Evolutionary conservation across 2,797 vertebrate genomes (phyloP), one percentile per base, ranked within the genome.

Genomic region (Pangasius krempfi): DNA sequence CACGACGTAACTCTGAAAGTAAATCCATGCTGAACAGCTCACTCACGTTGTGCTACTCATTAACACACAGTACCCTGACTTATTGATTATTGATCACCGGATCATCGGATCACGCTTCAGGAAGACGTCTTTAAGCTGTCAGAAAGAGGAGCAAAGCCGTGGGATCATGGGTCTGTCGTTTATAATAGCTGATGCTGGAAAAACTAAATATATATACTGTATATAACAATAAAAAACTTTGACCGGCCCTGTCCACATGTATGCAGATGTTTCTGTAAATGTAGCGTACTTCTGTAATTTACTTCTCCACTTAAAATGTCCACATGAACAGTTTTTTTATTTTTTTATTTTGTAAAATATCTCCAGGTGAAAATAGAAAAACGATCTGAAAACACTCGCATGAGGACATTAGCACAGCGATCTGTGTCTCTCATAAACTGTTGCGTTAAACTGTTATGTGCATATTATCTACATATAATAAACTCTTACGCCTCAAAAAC

Each of bases 11-110:
- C 73, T 50, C 25, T 76, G 76, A 79, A 79, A 79, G 50, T 79
- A 80, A 80, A 80, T 80, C 78, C n/a, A 56, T 80, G 8, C 13
- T 37, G 52, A 76, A 76, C 12, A 27, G 44, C 73, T 64, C 80
- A 30, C 27, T 33, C 14, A 3, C 52, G 62, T 66, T 44, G 62
- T 68, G 62, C 44, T 47, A 33, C 66, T 84, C 81, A 50, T 64
- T 64, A 84, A 44, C 14, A 16, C 37, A 30, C 40, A 81, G 22
- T 3, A 22, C 44, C 44, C 62, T 22, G 33, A 68, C 62, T 2
- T 68, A 84, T 84, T 68, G 82, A 84, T 84, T 33, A 84, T 33
- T 68, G 82, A 66, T 50, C 58, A 44, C 16, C 14, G n/a, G 56
- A 62, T 62, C 81, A 50, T 30, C 47, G 27, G 81, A n/a, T 78